phyloP scores from a whole-genome alignment of 1,140 invertebrate species.

The Hydropsyche tenuis region DNA sequence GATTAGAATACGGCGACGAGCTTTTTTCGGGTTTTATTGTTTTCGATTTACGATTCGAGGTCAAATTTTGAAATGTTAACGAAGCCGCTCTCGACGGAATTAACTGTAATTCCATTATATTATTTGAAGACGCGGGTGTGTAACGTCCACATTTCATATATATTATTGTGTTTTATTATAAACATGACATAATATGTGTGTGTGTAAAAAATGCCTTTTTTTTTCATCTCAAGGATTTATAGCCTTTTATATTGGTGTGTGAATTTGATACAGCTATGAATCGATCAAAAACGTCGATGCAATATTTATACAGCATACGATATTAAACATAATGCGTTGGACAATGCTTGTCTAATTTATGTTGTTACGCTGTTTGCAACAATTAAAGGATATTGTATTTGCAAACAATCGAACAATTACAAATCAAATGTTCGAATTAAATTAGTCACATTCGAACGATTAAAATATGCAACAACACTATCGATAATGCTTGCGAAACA shows the following conservation, averaged over 20 bases:
- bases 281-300: not conserved
- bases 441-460: not conserved
- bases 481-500: no score
- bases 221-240: no score
- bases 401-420: constrained; percentile 6
- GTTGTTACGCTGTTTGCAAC: constrained; percentile 37
- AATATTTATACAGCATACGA: constrained; percentile 8
- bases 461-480: not conserved
- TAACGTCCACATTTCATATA: no score
- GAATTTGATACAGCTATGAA: not conserved
- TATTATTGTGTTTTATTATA: no score
- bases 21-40: constrained; percentile 29
- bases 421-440: constrained; percentile 3
- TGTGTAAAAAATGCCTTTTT: no score
- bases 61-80: constrained; percentile 33
- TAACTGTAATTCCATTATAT: constrained; percentile 4
- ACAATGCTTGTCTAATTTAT: constrained; percentile 34
- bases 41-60: constrained; percentile 36
- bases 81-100: constrained; percentile 10
- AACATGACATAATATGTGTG: no score
- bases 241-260: no score
- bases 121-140: no score
- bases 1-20: constrained; percentile 19
- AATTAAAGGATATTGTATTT: constrained; percentile 35
- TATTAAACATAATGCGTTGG: constrained; percentile 9